These are phyloP conservation scores for Osmoderma eremita DNA, from an alignment of 2,888 invertebrate genomes.

Conservation along the genomic window DNA sequence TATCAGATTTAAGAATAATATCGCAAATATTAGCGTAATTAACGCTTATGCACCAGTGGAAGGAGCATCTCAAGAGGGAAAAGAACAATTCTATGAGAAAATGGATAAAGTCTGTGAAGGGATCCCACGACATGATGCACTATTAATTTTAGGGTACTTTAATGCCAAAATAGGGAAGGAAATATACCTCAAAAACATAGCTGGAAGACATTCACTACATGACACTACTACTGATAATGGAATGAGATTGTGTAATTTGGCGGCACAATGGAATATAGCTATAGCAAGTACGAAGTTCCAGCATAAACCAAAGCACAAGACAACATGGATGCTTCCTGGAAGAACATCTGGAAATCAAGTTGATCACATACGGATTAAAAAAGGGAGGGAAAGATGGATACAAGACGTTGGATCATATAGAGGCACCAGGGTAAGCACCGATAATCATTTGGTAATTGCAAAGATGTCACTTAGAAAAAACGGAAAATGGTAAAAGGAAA, in stretches of 20 bases:
- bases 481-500: too few relatives aligned
- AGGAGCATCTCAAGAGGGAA: slow-evolving; percentile 2
- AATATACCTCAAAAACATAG: slow-evolving; percentile 29
- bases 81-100: slow-evolving; percentile 34
- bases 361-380: too few relatives aligned
- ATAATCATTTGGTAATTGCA: too few relatives aligned
- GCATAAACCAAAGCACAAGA: slow-evolving; percentile 35
- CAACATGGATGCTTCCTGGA: slow-evolving; percentile 37
- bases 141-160: slow-evolving; percentile 40
- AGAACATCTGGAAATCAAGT: background rate
- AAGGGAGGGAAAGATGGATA: too few relatives aligned
- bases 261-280: slow-evolving; percentile 6
- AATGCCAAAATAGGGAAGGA: slow-evolving; percentile 43
- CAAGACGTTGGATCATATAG: too few relatives aligned
- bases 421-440: too few relatives aligned
- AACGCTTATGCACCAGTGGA: slow-evolving; percentile 31
- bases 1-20: slow-evolving; percentile 26
- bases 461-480: too few relatives aligned
- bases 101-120: slow-evolving; percentile 10
- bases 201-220: slow-evolving; percentile 36
- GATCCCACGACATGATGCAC: slow-evolving; percentile 7
- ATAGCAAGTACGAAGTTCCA: slow-evolving; percentile 41
- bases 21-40: slow-evolving; percentile 29
- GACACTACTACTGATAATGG: slow-evolving; percentile 37
- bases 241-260: slow-evolving; percentile 35